phyloP scores from a whole-genome alignment of 1,140 invertebrate species.

The Procambarus virginalis region DNA sequence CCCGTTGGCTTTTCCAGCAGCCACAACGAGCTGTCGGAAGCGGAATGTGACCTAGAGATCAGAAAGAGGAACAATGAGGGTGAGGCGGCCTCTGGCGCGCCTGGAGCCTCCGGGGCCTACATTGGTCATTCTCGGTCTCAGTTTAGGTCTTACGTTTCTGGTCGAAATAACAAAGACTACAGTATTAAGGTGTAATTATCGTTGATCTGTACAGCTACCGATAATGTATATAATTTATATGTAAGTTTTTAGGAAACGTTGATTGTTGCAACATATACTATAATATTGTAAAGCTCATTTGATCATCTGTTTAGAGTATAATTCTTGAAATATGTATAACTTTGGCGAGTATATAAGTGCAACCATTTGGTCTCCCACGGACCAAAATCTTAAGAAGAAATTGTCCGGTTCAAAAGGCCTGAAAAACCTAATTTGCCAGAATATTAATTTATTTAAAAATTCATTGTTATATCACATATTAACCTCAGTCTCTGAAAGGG shows the following conservation, averaged over 20 bases:
- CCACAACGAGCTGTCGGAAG: conserved; percentile 57
- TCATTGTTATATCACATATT: too few relatives aligned
- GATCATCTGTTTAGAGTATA: too few relatives aligned
- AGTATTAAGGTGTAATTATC: conserved; percentile 49
- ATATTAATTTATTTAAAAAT: too few relatives aligned
- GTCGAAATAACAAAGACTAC: conserved; percentile 44
- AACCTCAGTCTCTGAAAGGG: too few relatives aligned
- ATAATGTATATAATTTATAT: not conserved
- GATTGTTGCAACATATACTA: not conserved
- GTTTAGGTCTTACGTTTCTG: conserved; percentile 51
- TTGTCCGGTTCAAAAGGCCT: too few relatives aligned
- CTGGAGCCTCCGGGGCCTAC: not conserved
- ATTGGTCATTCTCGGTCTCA: conserved; percentile 49
- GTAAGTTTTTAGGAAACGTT: not conserved
- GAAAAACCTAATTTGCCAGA: too few relatives aligned
- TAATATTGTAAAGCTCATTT: too few relatives aligned
- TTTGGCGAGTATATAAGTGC: too few relatives aligned
- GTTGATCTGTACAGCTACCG: not conserved
- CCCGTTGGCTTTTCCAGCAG: conserved; percentile 55
- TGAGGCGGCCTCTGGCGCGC: not conserved
- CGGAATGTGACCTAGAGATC: conserved; percentile 61
- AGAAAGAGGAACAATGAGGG: conserved; percentile 31
- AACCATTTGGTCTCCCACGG: too few relatives aligned
- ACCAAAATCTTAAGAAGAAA: too few relatives aligned
- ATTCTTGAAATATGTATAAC: too few relatives aligned